Evolutionary conservation across 2,888 invertebrate species (phyloP).

Genomic region (Melinopterus prodromus): DNA sequence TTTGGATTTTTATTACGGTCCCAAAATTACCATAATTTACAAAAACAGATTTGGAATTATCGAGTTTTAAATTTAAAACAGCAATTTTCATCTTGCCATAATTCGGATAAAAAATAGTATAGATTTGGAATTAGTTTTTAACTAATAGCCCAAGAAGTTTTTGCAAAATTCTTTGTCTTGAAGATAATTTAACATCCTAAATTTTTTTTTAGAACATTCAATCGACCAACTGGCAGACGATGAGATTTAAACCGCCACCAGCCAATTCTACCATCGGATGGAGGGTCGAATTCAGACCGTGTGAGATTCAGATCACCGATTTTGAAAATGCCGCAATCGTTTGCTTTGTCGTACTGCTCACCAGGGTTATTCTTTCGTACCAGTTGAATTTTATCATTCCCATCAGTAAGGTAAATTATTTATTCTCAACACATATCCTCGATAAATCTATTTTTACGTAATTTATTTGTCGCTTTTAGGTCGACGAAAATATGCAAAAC

Average conservation of each 20-base stretch:
- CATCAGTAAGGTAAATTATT: slow-evolving; percentile 79
- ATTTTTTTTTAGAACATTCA: slow-evolving; percentile 83
- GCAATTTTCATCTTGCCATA: too few relatives aligned
- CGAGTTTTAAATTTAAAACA: too few relatives aligned
- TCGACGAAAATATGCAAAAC: slow-evolving; percentile 96
- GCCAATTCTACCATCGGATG: slow-evolving; percentile 97
- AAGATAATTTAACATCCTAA: too few relatives aligned
- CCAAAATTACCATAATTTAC: too few relatives aligned
- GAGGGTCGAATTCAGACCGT: slow-evolving; percentile 99
- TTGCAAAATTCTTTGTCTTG: too few relatives aligned
- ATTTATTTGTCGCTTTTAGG: slow-evolving; percentile 52
- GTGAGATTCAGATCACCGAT: slow-evolving; percentile 97
- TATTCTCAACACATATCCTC: slow-evolving; percentile 54
- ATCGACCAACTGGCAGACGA: slow-evolving; percentile 99
- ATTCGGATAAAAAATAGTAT: too few relatives aligned
- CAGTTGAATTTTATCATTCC: slow-evolving; percentile 96
- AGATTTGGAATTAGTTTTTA: too few relatives aligned
- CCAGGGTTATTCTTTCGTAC: slow-evolving; percentile 95
- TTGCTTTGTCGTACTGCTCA: slow-evolving; percentile 96
- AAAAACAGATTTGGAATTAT: too few relatives aligned
- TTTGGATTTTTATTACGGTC: too few relatives aligned
- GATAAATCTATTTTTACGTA: slow-evolving; percentile 13
- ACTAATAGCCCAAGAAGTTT: too few relatives aligned
- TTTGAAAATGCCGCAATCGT: slow-evolving; percentile 99
- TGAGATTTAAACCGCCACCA: slow-evolving; percentile 98